These are phyloP conservation scores for Amblyjoppa fuscipennis DNA, from an alignment of 2,888 invertebrate genomes.

Conservation along the genomic window DNA sequence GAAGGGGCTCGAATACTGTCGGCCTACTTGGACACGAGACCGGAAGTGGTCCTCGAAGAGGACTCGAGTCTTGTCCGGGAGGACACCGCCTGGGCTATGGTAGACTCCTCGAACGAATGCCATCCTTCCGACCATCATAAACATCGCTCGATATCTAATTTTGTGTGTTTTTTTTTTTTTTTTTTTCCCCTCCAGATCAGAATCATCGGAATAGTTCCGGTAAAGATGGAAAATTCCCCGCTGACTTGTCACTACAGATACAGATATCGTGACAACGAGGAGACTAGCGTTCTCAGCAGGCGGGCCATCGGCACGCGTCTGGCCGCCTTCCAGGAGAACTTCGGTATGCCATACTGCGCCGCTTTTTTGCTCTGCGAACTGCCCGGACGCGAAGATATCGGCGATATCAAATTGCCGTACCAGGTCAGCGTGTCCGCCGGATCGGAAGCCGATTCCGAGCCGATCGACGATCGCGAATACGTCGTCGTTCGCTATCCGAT, in stretches of 20 bases:
- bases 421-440: slow-evolving; percentile 67
- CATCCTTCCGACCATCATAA: no score
- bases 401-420: slow-evolving; percentile 63
- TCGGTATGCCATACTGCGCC: slow-evolving; percentile 70
- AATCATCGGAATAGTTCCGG: slow-evolving; percentile 71
- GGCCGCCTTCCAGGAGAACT: slow-evolving; percentile 69
- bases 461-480: slow-evolving; percentile 56
- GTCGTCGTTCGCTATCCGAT: slow-evolving; percentile 68
- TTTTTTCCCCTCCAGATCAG: slow-evolving; percentile 63
- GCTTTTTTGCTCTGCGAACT: slow-evolving; percentile 73
- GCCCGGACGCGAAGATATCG: slow-evolving; percentile 52
- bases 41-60: slow-evolving; percentile 73
- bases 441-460: slow-evolving; percentile 6
- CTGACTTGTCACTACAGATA: slow-evolving; percentile 72
- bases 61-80: slow-evolving; percentile 36
- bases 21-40: slow-evolving; percentile 73
- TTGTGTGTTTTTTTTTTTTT: background rate
- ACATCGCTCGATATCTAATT: background rate
- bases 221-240: slow-evolving; percentile 35
- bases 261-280: background rate
- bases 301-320: slow-evolving; percentile 62
- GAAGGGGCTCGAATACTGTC: slow-evolving; percentile 66
- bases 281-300: slow-evolving; percentile 39
- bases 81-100: slow-evolving; percentile 68
- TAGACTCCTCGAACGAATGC: slow-evolving; percentile 12